A percentile compares a stretch with the other conserved stretches of the same genome.
These are phyloP conservation scores for Zhuqinia jingwanae DNA, from an alignment of 2,888 invertebrate species.

Conservation along the genomic window DNA sequence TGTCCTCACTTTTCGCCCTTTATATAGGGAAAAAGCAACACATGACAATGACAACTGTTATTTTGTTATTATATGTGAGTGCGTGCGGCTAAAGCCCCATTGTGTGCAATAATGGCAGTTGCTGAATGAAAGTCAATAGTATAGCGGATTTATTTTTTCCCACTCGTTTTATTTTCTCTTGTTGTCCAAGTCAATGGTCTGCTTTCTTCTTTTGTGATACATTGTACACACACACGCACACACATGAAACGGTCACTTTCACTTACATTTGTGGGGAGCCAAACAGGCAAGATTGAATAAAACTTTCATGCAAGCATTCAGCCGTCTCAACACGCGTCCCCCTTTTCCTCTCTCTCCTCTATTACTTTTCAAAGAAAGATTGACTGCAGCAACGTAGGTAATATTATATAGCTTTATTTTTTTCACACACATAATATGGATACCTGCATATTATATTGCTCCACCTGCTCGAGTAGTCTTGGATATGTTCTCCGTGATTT, in stretches of 20 bases:
- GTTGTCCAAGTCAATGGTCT: slow-evolving; percentile 14
- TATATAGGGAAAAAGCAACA: slow-evolving; percentile 1
- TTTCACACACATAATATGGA: no score
- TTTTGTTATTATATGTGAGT: slow-evolving; percentile 34
- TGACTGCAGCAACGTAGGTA: not conserved
- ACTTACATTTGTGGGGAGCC: not conserved
- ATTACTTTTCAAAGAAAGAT: not conserved
- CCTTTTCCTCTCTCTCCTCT: not conserved
- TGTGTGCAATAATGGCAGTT: not conserved
- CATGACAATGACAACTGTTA: slow-evolving; percentile 36
- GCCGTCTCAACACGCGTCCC: not conserved
- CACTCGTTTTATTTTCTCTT: not conserved
- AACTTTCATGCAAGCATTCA: not conserved
- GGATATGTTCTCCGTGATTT: not conserved
- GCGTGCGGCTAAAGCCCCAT: slow-evolving; percentile 21
- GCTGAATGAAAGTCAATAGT: slow-evolving; percentile 3
- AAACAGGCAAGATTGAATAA: not conserved
- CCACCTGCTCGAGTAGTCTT: not conserved
- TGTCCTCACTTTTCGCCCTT: not conserved
- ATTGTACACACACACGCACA: not conserved
- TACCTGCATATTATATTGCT: no score
- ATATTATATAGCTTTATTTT: slow-evolving; percentile 10
- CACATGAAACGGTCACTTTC: not conserved
- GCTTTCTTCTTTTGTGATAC: not conserved
- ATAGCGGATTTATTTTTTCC: not conserved